Conservation (phyloP, 2,113 vertebrate species). For the Archilochus colubris region DNA sequence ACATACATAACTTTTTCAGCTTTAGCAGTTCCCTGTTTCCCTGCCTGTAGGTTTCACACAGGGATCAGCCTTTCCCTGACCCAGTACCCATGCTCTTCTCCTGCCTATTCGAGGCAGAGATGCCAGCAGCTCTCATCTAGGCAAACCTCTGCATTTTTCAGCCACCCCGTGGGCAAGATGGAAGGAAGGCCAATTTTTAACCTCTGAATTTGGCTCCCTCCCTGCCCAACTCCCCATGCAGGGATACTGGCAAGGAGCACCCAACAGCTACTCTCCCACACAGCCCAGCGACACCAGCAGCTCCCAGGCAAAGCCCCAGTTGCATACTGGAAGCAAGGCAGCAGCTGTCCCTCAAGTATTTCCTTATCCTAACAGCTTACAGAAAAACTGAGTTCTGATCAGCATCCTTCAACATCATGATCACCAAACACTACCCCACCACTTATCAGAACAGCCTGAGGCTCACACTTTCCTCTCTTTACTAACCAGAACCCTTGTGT, state of each 20-base stretch:
- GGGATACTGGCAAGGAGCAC: background rate
- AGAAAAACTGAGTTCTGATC: background rate
- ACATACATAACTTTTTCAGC: fast-evolving
- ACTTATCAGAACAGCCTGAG: too few species aligned
- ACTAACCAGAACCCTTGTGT: background rate
- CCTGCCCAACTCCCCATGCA: too few species aligned
- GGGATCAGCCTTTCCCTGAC: background rate
- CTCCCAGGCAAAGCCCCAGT: background rate
- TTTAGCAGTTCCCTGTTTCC: background rate
- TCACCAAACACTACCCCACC: too few species aligned
- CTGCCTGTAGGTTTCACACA: background rate
- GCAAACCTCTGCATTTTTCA: fast-evolving
- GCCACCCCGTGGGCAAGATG: fast-evolving
- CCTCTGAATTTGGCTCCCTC: background rate
- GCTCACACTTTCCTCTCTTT: too few species aligned
- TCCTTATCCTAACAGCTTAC: background rate
- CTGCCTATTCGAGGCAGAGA: background rate
- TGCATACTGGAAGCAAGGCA: background rate
- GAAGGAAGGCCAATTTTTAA: background rate
- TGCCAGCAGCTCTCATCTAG: background rate
- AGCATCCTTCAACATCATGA: background rate
- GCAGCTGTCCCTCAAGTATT: background rate
- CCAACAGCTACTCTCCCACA: fast-evolving
- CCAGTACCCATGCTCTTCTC: background rate
- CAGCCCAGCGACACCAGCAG: background rate